Conservation (phyloP, 2,888 invertebrate genomes). For the Calliphora vomitoria region DNA sequence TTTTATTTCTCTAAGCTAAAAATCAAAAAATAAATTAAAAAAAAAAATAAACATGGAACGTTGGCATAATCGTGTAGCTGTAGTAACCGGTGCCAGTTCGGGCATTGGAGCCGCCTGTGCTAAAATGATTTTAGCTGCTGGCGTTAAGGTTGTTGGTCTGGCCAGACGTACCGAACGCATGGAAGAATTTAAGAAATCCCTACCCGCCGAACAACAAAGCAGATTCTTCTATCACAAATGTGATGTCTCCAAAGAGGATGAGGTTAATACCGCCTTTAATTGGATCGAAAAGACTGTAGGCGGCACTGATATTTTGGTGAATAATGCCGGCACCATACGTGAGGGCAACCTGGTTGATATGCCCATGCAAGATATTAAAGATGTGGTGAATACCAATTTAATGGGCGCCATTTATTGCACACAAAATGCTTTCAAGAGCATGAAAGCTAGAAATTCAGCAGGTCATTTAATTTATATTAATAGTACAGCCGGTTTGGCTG, state of each 20-base stretch:
- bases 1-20: background rate
- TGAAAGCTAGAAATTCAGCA: slow-evolving; percentile 83
- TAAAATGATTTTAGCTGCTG: slow-evolving; percentile 84
- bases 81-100: slow-evolving; percentile 88
- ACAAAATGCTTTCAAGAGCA: slow-evolving; percentile 85
- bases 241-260: slow-evolving; percentile 86
- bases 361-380: slow-evolving; percentile 77
- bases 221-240: slow-evolving; percentile 79
- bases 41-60: slow-evolving; percentile 79
- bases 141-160: slow-evolving; percentile 86
- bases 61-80: slow-evolving; percentile 86
- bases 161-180: slow-evolving; percentile 82
- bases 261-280: slow-evolving; percentile 86
- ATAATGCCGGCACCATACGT: slow-evolving; percentile 86
- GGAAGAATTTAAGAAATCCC: slow-evolving; percentile 76
- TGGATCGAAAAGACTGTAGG: slow-evolving; percentile 85
- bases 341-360: slow-evolving; percentile 80
- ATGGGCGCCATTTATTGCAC: slow-evolving; percentile 85
- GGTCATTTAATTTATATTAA: slow-evolving; percentile 82
- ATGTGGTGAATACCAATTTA: slow-evolving; percentile 85
- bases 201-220: slow-evolving; percentile 76
- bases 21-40: background rate
- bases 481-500: slow-evolving; percentile 80
- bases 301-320: slow-evolving; percentile 87
- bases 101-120: slow-evolving; percentile 87